Evolutionary conservation across 2,888 invertebrate genomes (phyloP), one percentile per base, ranked within the genome.

Genomic region (Brachyopa scutellaris): DNA sequence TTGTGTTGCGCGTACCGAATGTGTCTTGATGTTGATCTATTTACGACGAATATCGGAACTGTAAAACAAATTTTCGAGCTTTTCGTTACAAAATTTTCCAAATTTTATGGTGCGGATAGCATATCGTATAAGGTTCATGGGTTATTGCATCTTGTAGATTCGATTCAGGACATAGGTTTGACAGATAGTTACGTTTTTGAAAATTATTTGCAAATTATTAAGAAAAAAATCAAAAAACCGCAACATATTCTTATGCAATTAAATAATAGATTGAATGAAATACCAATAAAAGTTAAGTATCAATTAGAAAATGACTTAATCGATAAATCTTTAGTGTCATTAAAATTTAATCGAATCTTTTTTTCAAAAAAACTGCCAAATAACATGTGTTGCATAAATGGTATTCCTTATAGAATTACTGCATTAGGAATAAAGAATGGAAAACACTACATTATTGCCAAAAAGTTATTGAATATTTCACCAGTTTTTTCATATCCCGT

Each of bases 1-100:
- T n/a, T n/a, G n/a, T 53, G 53, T 53, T 67, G 62, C 26, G 38
- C 69, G 6, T 55, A 69, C 13, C 13, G 74, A 31, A 47, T 74
- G 21, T 36, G 38, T 13, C 23, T 55, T 5, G 13, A 38, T 55
- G 9, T 1, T 21, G 8, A 36, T 7, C 23, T 55, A 38, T 36
- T 38, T 38, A 21, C 23, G 23, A 7, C 19, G 13, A 36, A 55
- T 36, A 19, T 7, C 26, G 36, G 23, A 55, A 55, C 9, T 8
- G 36, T 36, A 3, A 7, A 21, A 11, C 17, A 55, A 55, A 55
- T 36, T 26, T 15, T 69, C 4, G 17, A 45, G 13, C 11, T 36
- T n/a, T 69, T 69, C 49, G 47, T 59, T 17, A 9, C 15, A n/a
- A 9, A 51, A 4, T 53, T 66, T 38, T 19, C 40, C 5, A 51